A percentile compares a stretch with the other conserved stretches of the same genome.
Conservation (phyloP, 1,140 invertebrate genomes). For the Portunus trituberculatus region DNA sequence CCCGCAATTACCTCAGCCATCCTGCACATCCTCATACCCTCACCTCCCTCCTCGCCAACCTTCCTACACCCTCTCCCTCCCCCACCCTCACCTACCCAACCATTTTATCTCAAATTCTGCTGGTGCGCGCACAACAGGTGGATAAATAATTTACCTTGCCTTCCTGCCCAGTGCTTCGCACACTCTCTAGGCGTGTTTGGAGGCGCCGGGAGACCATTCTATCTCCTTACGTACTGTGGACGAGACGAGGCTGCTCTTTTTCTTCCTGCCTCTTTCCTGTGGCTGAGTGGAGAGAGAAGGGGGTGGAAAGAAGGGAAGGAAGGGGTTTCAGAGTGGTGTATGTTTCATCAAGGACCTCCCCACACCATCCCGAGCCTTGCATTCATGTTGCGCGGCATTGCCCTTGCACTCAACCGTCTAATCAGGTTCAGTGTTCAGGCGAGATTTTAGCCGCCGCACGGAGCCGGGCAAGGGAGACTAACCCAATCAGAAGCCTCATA, state of each 20-base stretch:
- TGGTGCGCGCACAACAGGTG: no score
- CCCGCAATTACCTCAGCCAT: no score
- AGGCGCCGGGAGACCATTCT: no score
- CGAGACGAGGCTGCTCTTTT: no score
- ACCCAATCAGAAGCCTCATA: conserved; percentile 10
- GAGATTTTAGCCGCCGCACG: not conserved
- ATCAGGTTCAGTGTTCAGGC: not conserved
- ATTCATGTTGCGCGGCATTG: not conserved
- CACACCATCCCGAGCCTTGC: not conserved
- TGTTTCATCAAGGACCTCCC: not conserved
- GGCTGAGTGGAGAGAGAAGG: not conserved
- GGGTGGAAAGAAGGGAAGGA: not conserved
- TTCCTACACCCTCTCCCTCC: no score
- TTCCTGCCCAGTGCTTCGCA: no score
- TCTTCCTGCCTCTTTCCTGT: no score
- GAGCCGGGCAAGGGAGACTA: not conserved
- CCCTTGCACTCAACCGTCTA: not conserved
- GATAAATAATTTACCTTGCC: no score
- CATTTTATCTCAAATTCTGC: no score
- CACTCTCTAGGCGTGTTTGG: no score
- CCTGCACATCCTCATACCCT: not conserved
- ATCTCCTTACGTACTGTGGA: no score
- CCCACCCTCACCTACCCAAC: no score
- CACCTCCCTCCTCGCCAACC: not conserved
- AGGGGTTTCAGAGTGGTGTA: not conserved